Evolutionary conservation across 1,140 invertebrate genomes (phyloP).

Genomic region (Hyposmocoma kahamanoa): DNA sequence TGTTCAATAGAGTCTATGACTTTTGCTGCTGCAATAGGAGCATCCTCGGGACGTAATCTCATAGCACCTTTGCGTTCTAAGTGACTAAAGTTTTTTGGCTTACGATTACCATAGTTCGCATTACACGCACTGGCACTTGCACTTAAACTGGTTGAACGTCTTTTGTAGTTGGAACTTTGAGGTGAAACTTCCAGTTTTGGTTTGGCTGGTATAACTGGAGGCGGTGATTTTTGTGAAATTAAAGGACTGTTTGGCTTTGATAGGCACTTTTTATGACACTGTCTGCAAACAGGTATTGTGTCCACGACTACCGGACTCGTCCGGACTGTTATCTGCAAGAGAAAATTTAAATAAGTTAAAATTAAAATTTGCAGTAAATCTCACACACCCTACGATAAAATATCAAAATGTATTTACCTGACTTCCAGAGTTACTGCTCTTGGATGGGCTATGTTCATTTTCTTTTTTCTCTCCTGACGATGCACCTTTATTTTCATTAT

Average conservation of each 20-base stretch:
- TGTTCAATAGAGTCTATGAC: constrained; percentile 66
- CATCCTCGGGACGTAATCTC: constrained; percentile 61
- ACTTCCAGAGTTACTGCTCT: constrained; percentile 82
- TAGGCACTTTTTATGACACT: constrained; percentile 83
- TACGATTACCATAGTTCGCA: constrained; percentile 53
- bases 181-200: constrained; percentile 49
- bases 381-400: too few relatives aligned
- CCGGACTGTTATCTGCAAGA: constrained; percentile 78
- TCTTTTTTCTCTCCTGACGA: constrained; percentile 65
- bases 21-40: constrained; percentile 58
- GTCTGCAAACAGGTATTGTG: constrained; percentile 79
- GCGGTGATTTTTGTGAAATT: constrained; percentile 60
- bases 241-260: constrained; percentile 71
- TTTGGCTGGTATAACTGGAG: constrained; percentile 34
- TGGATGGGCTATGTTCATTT: constrained; percentile 78
- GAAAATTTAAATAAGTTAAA: constrained; percentile 2
- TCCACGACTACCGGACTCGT: constrained; percentile 79
- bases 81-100: constrained; percentile 50
- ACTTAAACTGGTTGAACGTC: constrained; percentile 53
- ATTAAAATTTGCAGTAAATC: too few relatives aligned
- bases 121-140: constrained; percentile 54
- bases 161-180: constrained; percentile 54
- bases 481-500: constrained; percentile 36
- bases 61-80: constrained; percentile 69
- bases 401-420: constrained; percentile 72